These are phyloP conservation scores for Dendrolimus punctatus DNA, from an alignment of 1,140 invertebrate species.

Conservation along the genomic window DNA sequence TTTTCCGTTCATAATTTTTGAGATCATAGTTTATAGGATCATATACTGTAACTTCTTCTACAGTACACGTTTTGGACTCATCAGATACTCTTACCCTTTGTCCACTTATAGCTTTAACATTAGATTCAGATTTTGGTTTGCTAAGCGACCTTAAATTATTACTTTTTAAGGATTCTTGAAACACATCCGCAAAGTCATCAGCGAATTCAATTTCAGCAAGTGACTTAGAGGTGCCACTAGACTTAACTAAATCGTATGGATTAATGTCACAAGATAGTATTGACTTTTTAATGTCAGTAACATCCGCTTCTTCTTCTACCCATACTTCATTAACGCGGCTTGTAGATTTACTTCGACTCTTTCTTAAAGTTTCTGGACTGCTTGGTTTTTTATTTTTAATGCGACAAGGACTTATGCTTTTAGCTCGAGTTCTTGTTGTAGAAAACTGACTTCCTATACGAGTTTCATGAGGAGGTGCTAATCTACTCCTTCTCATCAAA, in stretches of 20 bases:
- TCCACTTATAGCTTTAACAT: constrained; percentile 73
- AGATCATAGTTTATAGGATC: constrained; percentile 66
- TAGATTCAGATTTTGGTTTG: constrained; percentile 56
- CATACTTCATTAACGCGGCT: constrained; percentile 63
- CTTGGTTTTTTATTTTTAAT: constrained; percentile 59
- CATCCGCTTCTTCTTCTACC: constrained; percentile 64
- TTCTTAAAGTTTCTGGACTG: constrained; percentile 50
- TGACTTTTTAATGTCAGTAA: constrained; percentile 75
- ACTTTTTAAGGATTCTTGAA: constrained; percentile 46
- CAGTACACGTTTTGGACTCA: constrained; percentile 39
- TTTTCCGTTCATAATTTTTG: constrained; percentile 55
- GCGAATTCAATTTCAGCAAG: constrained; percentile 57
- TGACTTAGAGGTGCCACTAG: constrained; percentile 45
- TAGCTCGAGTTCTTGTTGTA: constrained; percentile 69
- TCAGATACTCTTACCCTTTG: constrained; percentile 73
- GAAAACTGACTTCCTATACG: constrained; percentile 70
- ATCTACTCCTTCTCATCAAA: constrained; percentile 81
- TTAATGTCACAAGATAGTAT: constrained; percentile 90
- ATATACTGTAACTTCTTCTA: constrained; percentile 52
- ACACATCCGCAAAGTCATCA: constrained; percentile 54
- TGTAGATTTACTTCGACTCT: constrained; percentile 66
- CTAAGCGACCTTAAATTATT: constrained; percentile 23
- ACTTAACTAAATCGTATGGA: constrained; percentile 85
- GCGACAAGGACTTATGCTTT: constrained; percentile 74
- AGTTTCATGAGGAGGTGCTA: constrained; percentile 75